phyloP scores from a whole-genome alignment of 2,113 vertebrate species.

The Sinocyclocheilus rhinocerous region DNA sequence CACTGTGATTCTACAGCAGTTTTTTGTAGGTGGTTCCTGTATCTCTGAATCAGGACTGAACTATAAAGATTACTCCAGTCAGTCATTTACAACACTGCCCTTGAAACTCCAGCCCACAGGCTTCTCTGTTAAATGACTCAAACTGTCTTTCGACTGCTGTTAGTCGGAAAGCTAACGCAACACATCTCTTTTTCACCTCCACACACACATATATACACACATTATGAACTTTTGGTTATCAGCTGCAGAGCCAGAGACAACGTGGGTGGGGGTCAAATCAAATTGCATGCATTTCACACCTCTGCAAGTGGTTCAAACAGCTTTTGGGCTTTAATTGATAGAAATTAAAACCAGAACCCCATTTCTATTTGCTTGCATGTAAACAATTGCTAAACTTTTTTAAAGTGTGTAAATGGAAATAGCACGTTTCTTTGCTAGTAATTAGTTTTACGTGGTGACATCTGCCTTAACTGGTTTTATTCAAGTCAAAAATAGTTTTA shows the following conservation, averaged over 20 bases:
- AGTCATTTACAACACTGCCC: constrained; percentile 2
- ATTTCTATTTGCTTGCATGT: constrained; percentile 34
- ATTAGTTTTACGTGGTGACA: not conserved
- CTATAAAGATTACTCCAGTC: constrained; percentile 31
- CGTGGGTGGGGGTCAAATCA: constrained; percentile 52
- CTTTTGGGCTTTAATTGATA: constrained; percentile 45
- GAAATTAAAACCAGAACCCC: not conserved
- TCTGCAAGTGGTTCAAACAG: constrained; percentile 43
- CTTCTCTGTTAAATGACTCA: constrained; percentile 33
- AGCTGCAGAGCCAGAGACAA: constrained; percentile 12
- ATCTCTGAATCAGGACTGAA: constrained; percentile 17
- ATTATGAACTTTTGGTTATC: constrained; percentile 20
- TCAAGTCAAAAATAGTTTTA: not conserved
- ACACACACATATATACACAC: not conserved
- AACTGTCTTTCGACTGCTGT: constrained; percentile 9
- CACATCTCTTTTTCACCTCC: constrained; percentile 4
- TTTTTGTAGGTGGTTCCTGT: not conserved
- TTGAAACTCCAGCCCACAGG: not conserved
- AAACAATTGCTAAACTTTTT: constrained; percentile 19
- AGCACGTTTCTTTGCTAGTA: not conserved
- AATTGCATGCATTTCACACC: constrained; percentile 40
- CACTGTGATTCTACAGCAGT: not conserved
- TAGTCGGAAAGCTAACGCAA: not conserved
- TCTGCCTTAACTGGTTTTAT: not conserved
- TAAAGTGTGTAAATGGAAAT: too few relatives aligned